Conservation (phyloP, 2,888 invertebrate species). For the Prosopocoilus inquinatus region DNA sequence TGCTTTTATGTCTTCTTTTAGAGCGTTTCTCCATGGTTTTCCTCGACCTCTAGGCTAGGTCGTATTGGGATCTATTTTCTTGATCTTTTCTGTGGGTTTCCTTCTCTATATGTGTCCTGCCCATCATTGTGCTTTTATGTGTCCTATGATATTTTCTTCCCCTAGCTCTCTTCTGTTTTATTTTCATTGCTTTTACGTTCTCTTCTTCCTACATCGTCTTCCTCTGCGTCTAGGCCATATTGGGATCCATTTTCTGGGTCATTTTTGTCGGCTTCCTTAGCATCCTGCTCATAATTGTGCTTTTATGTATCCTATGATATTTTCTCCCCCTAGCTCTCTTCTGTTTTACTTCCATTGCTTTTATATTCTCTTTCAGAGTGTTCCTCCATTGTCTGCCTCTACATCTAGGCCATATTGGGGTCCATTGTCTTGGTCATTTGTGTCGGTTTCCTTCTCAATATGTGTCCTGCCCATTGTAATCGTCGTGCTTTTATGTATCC, state of each 20-base stretch:
- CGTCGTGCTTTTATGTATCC: neutral
- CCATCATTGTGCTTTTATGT: neutral
- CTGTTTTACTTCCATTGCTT: neutral
- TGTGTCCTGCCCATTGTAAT: neutral
- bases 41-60: neutral
- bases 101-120: neutral
- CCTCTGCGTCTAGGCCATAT: neutral
- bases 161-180: too few relatives aligned
- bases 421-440: neutral
- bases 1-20: neutral
- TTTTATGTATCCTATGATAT: too few relatives aligned
- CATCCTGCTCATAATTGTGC: neutral
- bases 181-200: too few relatives aligned
- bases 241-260: neutral
- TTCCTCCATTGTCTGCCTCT: neutral
- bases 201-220: too few relatives aligned
- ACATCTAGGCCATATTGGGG: neutral
- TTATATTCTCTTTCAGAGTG: neutral
- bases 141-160: neutral
- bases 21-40: neutral
- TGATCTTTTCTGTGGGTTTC: neutral
- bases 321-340: too few relatives aligned
- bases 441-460: neutral
- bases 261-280: neutral
- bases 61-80: neutral